Evolutionary conservation across 2,888 invertebrate species (phyloP).

Genomic region (Dryococelus australis): DNA sequence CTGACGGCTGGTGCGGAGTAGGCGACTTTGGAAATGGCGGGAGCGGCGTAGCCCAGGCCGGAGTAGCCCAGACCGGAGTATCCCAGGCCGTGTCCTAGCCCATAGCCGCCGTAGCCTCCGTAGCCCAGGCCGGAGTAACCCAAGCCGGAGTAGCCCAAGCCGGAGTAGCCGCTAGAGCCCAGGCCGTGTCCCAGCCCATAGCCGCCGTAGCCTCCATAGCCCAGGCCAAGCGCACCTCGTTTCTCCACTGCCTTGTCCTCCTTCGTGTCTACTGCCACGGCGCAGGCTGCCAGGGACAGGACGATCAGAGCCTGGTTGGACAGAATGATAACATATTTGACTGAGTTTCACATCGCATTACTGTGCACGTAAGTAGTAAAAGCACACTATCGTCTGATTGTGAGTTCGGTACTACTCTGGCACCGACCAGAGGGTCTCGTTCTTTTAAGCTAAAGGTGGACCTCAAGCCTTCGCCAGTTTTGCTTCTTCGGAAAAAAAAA

Average conservation of each 20-base stretch:
- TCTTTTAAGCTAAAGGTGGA: too few species aligned
- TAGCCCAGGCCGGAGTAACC: slow-evolving; percentile 41
- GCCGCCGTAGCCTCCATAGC: too few species aligned
- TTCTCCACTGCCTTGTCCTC: slow-evolving; percentile 52
- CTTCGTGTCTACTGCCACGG: slow-evolving; percentile 44
- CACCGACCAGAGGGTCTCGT: too few species aligned
- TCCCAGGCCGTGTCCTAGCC: slow-evolving; percentile 35
- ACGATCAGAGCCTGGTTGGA: slow-evolving; percentile 39
- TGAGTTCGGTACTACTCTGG: too few species aligned
- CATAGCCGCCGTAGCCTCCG: neutral
- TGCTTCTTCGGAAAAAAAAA: too few species aligned
- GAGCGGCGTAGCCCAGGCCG: slow-evolving; percentile 38
- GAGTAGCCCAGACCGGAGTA: neutral
- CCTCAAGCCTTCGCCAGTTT: too few species aligned
- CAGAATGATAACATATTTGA: neutral
- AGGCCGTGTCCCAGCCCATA: slow-evolving; percentile 39
- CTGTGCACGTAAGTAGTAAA: too few species aligned
- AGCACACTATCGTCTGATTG: too few species aligned
- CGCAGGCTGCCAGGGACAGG: slow-evolving; percentile 40
- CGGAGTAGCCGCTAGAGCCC: too few species aligned
- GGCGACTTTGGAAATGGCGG: slow-evolving; percentile 30
- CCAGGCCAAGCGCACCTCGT: slow-evolving; percentile 45
- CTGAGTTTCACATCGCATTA: too few species aligned
- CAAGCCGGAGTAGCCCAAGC: too few species aligned
- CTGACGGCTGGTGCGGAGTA: slow-evolving; percentile 40